These are phyloP conservation scores for Myiopsitta monachus DNA, from an alignment of 2,113 vertebrate genomes.

Conservation along the genomic window DNA sequence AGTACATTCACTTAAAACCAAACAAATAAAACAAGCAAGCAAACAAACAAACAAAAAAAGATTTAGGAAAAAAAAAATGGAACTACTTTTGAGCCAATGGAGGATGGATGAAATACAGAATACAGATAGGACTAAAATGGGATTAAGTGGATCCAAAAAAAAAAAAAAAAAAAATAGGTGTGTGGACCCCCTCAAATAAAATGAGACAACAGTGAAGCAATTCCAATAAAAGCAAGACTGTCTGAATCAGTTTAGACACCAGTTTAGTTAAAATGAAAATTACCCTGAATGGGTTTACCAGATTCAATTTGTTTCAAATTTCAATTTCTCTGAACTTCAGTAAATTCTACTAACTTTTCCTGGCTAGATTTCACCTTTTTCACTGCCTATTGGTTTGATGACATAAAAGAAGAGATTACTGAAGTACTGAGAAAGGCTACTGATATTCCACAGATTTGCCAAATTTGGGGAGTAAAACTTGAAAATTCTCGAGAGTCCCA, in stretches of 20 bases:
- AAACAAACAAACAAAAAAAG: neutral
- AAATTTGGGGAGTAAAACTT: rapidly evolving
- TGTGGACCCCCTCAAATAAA: neutral
- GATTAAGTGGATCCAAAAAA: neutral
- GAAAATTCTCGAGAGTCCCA: rapidly evolving
- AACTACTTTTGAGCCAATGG: neutral
- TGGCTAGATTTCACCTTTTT: neutral
- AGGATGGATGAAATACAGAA: neutral
- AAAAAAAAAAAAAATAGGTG: rapidly evolving
- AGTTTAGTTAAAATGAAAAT: neutral
- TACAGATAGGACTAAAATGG: neutral
- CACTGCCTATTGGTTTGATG: neutral
- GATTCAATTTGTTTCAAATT: neutral
- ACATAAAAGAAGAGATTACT: neutral
- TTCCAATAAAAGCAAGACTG: neutral
- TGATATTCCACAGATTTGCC: neutral
- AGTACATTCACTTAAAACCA: neutral
- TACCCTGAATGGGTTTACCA: neutral
- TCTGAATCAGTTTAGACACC: neutral
- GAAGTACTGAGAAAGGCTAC: neutral
- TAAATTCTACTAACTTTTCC: neutral
- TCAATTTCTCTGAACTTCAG: neutral
- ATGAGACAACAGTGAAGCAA: neutral
- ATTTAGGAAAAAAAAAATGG: neutral
- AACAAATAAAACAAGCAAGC: neutral